Base-by-base conservation (phyloP, 2,888 invertebrate species). In the Lasioglossum vierecki region DNA sequence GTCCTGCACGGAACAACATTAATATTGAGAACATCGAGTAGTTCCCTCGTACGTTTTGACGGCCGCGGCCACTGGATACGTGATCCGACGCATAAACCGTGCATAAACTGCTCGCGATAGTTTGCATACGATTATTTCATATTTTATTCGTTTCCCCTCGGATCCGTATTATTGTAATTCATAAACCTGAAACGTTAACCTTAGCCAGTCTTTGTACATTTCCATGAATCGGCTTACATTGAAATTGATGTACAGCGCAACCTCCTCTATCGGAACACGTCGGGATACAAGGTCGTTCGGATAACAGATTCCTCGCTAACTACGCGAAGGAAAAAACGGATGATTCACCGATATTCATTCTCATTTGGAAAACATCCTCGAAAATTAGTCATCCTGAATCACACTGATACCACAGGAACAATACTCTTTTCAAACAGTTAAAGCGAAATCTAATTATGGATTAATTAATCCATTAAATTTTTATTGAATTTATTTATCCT, bases 61-160 rank as follows among this genome's bases (percentile, higher is more conserved):
- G 68, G 68, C 0, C 68, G 39, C 22, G 68, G 68, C 4, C 68
- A 68, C 22, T 35, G 39, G 68, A 39, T 18, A 68, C 68, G 68
- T 68, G 68, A 68, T 39, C 11, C 22, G 68, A 22, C 68, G 22
- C 2, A 4, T 39, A 68, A 68, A 68, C 68, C 22, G 22, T 39
- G 39, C 22, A 35, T 22, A 68, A 39, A 22, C 68, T 39, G 18
- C 68, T 68, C 68, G 68, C 68, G 39, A 68, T 68, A 68, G 18
- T 35, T 39, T 4, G 68, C 68, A 68, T 39, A 68, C 39, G 68
- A 35, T 68, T 39, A 68, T 18, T 68, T 68, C 35, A 68, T 68
- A 35, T 39, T 39, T 68, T 68, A 35, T 39, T 39, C 39, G 35
- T 68, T 39, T 22, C 9, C 68, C 4, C 18, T 11, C 22, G 35